These are phyloP conservation scores for Artemia franciscana DNA, from an alignment of 1,140 invertebrate genomes.

Conservation along the genomic window DNA sequence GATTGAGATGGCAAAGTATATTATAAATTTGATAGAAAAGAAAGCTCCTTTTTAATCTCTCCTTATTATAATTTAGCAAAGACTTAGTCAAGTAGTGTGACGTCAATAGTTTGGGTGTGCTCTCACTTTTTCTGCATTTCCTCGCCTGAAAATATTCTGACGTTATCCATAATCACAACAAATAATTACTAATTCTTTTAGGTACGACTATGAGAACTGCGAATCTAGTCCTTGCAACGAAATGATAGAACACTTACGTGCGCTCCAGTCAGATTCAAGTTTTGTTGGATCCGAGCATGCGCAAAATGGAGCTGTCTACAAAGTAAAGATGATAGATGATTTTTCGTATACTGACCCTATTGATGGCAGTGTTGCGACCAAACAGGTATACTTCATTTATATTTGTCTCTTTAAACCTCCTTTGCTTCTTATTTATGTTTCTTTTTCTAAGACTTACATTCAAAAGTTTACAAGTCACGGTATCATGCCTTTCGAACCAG, in stretches of 20 bases:
- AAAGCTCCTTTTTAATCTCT: too few species aligned
- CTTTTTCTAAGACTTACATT: too few species aligned
- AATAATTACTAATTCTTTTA: constrained; percentile 21
- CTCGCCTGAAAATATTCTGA: too few species aligned
- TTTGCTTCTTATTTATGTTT: too few species aligned
- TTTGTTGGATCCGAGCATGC: constrained; percentile 40
- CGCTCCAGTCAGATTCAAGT: constrained; percentile 30
- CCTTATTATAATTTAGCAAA: neutral
- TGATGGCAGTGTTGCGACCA: constrained; percentile 65
- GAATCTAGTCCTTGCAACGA: constrained; percentile 55
- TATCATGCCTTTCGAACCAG: too few species aligned
- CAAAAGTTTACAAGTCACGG: too few species aligned
- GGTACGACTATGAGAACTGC: constrained; percentile 94
- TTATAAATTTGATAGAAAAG: too few species aligned
- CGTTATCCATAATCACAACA: too few species aligned
- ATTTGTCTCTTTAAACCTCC: too few species aligned
- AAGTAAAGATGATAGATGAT: constrained; percentile 56
- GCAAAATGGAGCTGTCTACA: constrained; percentile 38
- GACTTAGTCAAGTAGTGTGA: neutral
- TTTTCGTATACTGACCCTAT: constrained; percentile 85
- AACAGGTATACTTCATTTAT: too few species aligned
- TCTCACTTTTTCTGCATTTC: too few species aligned
- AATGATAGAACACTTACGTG: constrained; percentile 58
- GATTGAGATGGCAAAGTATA: too few species aligned
- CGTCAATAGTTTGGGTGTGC: neutral